A percentile compares a stretch with the other conserved stretches of the same genome.
phyloP scores from a whole-genome alignment of 1,140 invertebrate genomes.

The Battus philenor region DNA sequence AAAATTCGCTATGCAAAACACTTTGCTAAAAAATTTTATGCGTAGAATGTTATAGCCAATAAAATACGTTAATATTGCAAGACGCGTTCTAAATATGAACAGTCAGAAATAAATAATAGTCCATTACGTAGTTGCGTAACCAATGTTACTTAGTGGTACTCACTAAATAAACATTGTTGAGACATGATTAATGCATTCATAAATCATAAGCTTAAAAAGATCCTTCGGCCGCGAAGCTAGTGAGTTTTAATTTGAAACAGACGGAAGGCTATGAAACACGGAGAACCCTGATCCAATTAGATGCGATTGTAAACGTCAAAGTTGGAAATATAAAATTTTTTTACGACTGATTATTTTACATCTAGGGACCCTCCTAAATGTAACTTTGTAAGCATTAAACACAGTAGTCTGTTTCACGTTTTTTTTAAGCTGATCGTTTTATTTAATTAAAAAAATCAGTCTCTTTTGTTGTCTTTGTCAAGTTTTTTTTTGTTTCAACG shows the following conservation, averaged over 20 bases:
- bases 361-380: conserved; percentile 3
- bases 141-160: no score
- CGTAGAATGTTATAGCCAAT: no score
- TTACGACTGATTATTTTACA: conserved; percentile 24
- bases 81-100: no score
- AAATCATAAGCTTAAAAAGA: conserved; percentile 27
- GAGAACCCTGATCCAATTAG: conserved; percentile 25
- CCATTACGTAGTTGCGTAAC: no score
- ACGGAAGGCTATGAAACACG: conserved; percentile 20
- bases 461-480: no score
- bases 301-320: conserved; percentile 23
- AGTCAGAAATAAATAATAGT: no score
- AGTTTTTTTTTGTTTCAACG: no score
- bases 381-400: conserved; percentile 4
- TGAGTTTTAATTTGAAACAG: conserved; percentile 44
- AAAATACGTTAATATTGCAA: no score
- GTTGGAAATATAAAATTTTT: conserved; percentile 19
- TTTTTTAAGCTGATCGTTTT: not conserved
- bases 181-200: conserved; percentile 20
- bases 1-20: no score
- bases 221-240: conserved; percentile 23
- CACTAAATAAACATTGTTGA: conserved; percentile 20
- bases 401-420: conserved; percentile 1
- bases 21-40: no score
- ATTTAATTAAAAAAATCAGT: no score